Evolutionary conservation across 2,888 invertebrate genomes (phyloP), one percentile per base, ranked within the genome.

Genomic region (Gandaritis pyraliata): DNA sequence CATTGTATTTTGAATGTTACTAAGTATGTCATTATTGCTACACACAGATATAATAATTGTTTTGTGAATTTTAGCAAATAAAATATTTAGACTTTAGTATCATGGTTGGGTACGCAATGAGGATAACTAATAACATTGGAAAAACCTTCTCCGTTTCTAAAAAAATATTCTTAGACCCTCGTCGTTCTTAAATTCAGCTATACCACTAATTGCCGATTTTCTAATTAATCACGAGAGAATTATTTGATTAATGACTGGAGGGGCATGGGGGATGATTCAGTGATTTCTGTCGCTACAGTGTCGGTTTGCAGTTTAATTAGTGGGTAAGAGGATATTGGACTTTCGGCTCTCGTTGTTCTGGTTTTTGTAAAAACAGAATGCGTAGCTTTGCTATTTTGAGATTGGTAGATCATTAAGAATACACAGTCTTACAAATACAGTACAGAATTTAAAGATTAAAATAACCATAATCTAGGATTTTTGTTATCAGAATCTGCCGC

Each of bases 221-320:
- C 85, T 86, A 90, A 91, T 91, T 91, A 89, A 90, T 91, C 90
- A 90, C 88, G 66, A 72, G 82, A 78, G 85, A 82, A 84, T 86
- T 81, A 82, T 89, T 89, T 91, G 89, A 91, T 91, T 90, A 90
- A 91, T 91, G 84, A 87, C 85, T 78, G 78, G 81, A 78, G 61
- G 61, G 59, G 33, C 61, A 60, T 58, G 63, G 60, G 72, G 80
- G 79, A 83, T 83, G 85, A 85, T 82, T 85, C 83, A 85, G 80
- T 80, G 81, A 81, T 86, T 86, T 78, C 71, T 65, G 72, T 72
- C 68, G 71, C 72, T 74, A 67, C 71, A 76, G 77, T 75, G 77
- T 78, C 76, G 76, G 79, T 78, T 85, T 83, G 79, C 80, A 77
- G 72, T 72, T 80, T 83, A 87, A 87, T 87, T 86, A 87, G 83